phyloP scores from a whole-genome alignment of 2,113 vertebrate genomes.

The Oncorhynchus clarkii region DNA sequence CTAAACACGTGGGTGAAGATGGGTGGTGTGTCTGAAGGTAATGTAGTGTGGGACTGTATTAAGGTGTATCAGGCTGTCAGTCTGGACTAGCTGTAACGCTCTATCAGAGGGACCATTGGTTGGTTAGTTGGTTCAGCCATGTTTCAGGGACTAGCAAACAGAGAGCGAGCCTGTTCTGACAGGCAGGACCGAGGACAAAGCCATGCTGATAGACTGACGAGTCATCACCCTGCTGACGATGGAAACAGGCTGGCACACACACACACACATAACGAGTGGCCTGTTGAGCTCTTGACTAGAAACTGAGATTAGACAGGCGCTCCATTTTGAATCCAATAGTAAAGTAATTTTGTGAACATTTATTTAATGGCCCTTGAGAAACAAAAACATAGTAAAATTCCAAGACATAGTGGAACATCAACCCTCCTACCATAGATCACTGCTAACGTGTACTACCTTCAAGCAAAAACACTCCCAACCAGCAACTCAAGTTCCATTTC shows the following conservation, averaged over 20 bases:
- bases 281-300: too few relatives aligned
- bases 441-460: too few relatives aligned
- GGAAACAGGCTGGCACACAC: constrained; percentile 15
- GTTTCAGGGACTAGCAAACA: constrained; percentile 43
- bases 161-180: constrained; percentile 49
- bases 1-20: background rate
- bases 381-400: too few relatives aligned
- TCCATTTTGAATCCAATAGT: too few relatives aligned
- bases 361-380: too few relatives aligned
- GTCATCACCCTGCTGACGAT: constrained; percentile 22
- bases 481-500: background rate
- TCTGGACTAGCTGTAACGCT: background rate
- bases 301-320: too few relatives aligned
- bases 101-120: background rate
- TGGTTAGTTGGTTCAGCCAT: constrained; percentile 34
- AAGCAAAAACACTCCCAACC: background rate
- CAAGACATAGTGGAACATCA: too few relatives aligned
- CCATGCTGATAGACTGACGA: constrained; percentile 7
- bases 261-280: background rate
- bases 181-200: constrained; percentile 37
- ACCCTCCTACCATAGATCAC: too few relatives aligned
- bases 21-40: background rate
- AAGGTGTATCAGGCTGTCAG: background rate
- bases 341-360: too few relatives aligned
- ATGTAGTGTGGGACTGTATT: constrained; percentile 9